A percentile compares a stretch with the other conserved stretches of the same genome.
phyloP scores from a whole-genome alignment of 2,113 vertebrate species.

The Thamnophis sirtalis region DNA sequence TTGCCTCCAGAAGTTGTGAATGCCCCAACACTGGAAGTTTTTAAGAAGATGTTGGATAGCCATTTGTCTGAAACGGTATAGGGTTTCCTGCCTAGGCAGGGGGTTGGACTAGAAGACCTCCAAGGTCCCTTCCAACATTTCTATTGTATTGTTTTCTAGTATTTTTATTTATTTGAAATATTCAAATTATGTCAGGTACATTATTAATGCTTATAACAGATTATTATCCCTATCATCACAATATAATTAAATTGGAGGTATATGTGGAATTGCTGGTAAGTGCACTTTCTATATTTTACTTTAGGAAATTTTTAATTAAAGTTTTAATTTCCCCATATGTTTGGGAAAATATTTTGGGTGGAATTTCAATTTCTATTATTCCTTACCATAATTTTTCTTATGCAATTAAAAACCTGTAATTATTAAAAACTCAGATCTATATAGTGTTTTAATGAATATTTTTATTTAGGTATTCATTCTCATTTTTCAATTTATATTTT shows the following conservation, averaged over 20 bases:
- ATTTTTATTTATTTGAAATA: background rate
- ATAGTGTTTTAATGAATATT: background rate
- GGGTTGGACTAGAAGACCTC: too few species aligned
- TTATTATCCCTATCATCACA: background rate
- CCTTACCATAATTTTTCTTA: background rate
- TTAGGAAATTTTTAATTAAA: background rate
- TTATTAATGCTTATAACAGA: background rate
- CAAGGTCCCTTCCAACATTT: too few species aligned
- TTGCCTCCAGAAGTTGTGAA: too few species aligned
- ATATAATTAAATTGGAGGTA: background rate
- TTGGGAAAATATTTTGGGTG: background rate
- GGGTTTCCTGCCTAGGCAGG: too few species aligned
- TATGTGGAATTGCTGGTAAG: background rate
- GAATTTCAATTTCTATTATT: background rate
- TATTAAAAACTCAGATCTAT: background rate
- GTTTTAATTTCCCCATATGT: background rate
- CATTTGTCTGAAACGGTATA: too few species aligned
- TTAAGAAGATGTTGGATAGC: too few species aligned
- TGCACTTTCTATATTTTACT: background rate
- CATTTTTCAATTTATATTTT: background rate
- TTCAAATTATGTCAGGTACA: background rate
- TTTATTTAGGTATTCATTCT: background rate
- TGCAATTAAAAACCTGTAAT: background rate
- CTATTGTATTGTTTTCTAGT: background rate
- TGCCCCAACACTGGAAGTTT: too few species aligned